Percentiles rank a stretch among this genome's conserved stretches.
Conservation (phyloP, 2,888 invertebrate genomes). For the Lingula anatina region DNA sequence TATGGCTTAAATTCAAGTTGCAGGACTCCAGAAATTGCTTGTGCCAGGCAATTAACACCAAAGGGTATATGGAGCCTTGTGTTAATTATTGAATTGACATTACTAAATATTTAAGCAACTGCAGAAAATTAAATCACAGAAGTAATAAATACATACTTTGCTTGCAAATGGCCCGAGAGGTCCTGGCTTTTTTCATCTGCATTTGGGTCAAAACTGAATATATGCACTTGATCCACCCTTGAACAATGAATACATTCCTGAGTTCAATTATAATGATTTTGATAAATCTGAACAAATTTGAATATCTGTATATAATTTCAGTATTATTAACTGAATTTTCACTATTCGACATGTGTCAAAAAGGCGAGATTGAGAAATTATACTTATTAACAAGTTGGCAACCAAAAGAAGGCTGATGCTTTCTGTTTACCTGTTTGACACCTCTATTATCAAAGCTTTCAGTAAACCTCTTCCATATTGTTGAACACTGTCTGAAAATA, state of each 20-base stretch:
- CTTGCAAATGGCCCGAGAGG: conserved; percentile 1
- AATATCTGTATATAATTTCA: too few relatives aligned
- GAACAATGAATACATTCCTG: not conserved
- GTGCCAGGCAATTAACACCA: too few relatives aligned
- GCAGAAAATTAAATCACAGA: not conserved
- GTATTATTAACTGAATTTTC: too few relatives aligned
- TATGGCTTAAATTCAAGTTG: too few relatives aligned
- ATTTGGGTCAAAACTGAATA: conserved; percentile 10
- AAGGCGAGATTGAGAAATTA: too few relatives aligned
- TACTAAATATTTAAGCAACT: not conserved
- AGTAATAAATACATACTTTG: conserved; percentile 2
- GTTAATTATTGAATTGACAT: too few relatives aligned
- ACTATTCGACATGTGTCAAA: too few relatives aligned
- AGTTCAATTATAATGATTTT: too few relatives aligned
- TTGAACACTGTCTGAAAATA: conserved; percentile 11
- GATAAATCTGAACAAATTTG: too few relatives aligned
- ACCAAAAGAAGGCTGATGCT: not conserved
- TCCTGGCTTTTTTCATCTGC: conserved; percentile 4
- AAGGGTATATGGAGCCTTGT: too few relatives aligned
- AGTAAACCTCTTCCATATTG: conserved; percentile 10
- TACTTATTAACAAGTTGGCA: too few relatives aligned
- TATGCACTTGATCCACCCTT: conserved; percentile 14
- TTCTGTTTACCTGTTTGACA: conserved; percentile 9
- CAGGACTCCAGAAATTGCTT: too few relatives aligned
- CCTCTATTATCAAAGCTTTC: conserved; percentile 7